phyloP scores from a whole-genome alignment of 2,113 vertebrate species.

The Podocnemis expansa region DNA sequence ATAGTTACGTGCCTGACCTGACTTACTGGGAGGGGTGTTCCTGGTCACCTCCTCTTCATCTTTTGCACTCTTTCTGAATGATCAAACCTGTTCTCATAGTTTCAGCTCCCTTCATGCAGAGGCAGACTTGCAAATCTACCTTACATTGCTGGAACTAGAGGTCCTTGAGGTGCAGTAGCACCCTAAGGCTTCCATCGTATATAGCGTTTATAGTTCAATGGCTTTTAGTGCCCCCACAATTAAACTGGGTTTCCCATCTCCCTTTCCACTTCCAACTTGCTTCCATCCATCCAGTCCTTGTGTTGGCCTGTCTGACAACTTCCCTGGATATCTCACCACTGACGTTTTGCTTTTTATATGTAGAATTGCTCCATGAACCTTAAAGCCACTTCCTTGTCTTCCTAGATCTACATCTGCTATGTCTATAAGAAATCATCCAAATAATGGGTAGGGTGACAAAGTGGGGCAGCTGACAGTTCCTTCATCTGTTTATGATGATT shows the following conservation, averaged over 20 bases:
- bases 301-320: no score
- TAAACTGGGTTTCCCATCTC: no score
- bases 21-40: rapidly evolving
- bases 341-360: not conserved
- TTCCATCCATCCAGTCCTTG: no score
- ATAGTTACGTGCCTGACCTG: not conserved
- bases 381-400: not conserved
- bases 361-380: not conserved
- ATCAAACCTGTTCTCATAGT: not conserved
- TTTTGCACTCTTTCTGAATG: not conserved
- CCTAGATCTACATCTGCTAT: not conserved
- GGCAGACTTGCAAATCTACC: not conserved
- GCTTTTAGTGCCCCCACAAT: no score
- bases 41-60: not conserved
- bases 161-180: no score
- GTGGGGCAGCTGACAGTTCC: not conserved
- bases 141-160: not conserved
- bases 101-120: not conserved
- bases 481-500: not conserved
- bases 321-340: no score
- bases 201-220: no score
- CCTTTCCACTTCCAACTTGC: no score
- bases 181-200: no score
- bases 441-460: not conserved
- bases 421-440: not conserved